Percentiles rank a stretch among this genome's conserved stretches.
Evolutionary conservation across 2,113 vertebrate genomes (phyloP).

Genomic region (Corythornis madagascariensis): DNA sequence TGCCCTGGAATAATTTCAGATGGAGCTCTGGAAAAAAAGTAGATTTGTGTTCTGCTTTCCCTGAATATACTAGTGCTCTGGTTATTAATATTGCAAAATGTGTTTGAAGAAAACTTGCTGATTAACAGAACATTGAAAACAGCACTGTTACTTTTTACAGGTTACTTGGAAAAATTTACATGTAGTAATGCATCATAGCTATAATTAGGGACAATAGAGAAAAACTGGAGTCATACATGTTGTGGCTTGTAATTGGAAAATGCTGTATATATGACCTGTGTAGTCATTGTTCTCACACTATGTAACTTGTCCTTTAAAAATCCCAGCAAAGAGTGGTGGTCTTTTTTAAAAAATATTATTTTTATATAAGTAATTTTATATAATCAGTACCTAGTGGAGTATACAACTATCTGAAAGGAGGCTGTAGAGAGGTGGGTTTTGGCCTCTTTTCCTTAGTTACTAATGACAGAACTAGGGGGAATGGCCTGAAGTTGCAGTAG

Average conservation of each 20-base stretch:
- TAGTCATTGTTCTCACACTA: background rate
- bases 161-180: background rate
- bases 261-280: background rate
- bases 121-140: background rate
- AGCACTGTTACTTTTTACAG: background rate
- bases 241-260: background rate
- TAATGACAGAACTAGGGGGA: too few species aligned
- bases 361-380: background rate
- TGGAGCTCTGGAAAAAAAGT: background rate
- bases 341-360: background rate
- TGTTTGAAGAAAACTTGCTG: background rate
- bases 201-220: background rate
- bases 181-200: background rate
- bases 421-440: too few species aligned
- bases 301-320: background rate
- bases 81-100: background rate
- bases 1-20: background rate
- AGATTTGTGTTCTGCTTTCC: background rate
- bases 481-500: too few species aligned
- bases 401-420: too few species aligned
- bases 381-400: background rate
- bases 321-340: background rate
- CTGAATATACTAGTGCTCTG: background rate
- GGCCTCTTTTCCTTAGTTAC: too few species aligned
- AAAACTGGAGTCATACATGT: background rate